Conservation (phyloP, 2,113 vertebrate species). For the Pavo muticus region DNA sequence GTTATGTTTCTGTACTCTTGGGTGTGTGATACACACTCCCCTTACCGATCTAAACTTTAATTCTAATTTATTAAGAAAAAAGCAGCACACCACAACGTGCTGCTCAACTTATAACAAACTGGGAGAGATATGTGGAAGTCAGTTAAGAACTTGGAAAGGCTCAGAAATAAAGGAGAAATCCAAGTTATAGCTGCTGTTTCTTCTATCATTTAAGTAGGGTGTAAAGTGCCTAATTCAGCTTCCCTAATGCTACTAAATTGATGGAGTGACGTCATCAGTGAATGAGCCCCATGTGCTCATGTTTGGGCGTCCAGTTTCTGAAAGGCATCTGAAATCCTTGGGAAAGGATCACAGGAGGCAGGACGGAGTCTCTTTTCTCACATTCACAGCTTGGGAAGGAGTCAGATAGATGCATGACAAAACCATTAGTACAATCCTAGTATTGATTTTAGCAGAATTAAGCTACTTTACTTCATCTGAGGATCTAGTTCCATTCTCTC, state of each 20-base stretch:
- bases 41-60: not conserved
- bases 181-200: conserved; percentile 11
- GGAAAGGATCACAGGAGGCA: not conserved
- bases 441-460: not conserved
- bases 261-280: conserved; percentile 34
- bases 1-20: not conserved
- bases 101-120: not conserved
- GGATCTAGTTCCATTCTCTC: not conserved
- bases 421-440: too few relatives aligned
- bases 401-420: not conserved
- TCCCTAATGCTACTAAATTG: not conserved
- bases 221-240: conserved; percentile 22
- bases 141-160: not conserved
- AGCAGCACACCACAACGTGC: not conserved
- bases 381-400: not conserved
- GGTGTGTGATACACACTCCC: conserved; percentile 2
- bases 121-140: not conserved
- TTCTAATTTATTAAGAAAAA: conserved; percentile 9
- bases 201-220: not conserved
- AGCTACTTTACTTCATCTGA: not conserved
- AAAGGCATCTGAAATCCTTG: not conserved
- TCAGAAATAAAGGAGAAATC: not conserved
- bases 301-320: not conserved
- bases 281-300: not conserved
- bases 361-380: not conserved